Conservation (phyloP, 92 coral and sea anemone species). For the Heliopora coerulea region DNA sequence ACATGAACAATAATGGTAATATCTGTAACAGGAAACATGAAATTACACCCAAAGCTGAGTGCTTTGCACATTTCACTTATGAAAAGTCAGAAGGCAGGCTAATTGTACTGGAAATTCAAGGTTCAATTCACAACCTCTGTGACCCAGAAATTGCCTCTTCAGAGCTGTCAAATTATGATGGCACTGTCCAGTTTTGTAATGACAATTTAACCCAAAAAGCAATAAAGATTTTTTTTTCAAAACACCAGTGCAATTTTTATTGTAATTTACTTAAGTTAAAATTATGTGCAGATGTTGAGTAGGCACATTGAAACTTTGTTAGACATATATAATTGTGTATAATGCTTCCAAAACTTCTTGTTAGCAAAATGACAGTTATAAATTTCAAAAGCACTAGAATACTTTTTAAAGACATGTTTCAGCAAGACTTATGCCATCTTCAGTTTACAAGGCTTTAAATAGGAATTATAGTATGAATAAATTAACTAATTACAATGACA, state of each 20-base stretch:
- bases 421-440: too few species aligned
- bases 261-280: conserved; percentile 53
- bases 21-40: conserved; percentile 46
- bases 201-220: conserved; percentile 57
- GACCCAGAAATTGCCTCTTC: conserved; percentile 58
- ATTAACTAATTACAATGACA: too few species aligned
- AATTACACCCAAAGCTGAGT: conserved; percentile 50
- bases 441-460: too few species aligned
- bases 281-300: conserved; percentile 37
- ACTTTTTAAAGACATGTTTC: too few species aligned
- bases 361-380: too few species aligned
- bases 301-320: too few species aligned
- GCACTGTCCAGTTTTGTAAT: conserved; percentile 51
- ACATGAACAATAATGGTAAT: conserved; percentile 53
- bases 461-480: too few species aligned
- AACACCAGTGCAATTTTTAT: conserved; percentile 48
- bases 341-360: too few species aligned
- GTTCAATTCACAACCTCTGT: conserved; percentile 51
- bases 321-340: too few species aligned
- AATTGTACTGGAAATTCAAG: conserved; percentile 52
- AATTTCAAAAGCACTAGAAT: too few species aligned
- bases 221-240: conserved; percentile 42
- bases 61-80: conserved; percentile 52
- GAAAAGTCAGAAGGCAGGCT: conserved; percentile 54
- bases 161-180: conserved; percentile 48